These are phyloP conservation scores for Conopomorpha cramerella DNA, from an alignment of 1,140 invertebrate genomes.

Conservation along the genomic window DNA sequence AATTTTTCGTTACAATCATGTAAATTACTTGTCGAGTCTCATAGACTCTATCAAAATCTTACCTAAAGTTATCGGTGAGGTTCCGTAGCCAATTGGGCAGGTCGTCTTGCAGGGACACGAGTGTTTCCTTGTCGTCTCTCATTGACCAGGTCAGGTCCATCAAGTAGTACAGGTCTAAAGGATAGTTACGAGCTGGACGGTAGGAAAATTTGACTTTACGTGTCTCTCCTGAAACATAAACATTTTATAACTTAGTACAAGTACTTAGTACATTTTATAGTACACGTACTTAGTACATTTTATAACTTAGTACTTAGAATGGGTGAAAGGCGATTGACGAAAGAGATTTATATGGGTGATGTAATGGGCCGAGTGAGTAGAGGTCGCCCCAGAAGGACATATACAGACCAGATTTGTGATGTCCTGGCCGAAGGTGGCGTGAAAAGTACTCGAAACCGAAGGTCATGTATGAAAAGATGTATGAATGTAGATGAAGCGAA, in stretches of 20 bases:
- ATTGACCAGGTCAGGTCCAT: slow-evolving; percentile 92
- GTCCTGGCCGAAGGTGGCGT: too few species aligned
- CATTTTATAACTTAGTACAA: slow-evolving; percentile 5
- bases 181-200: slow-evolving; percentile 77
- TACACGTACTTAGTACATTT: too few species aligned
- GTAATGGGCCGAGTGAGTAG: background rate
- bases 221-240: slow-evolving; percentile 48
- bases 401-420: too few species aligned
- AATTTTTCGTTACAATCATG: too few species aligned
- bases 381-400: background rate
- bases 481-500: too few species aligned
- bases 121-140: slow-evolving; percentile 82
- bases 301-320: too few species aligned
- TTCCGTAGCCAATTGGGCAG: slow-evolving; percentile 67
- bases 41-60: too few species aligned
- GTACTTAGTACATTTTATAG: too few species aligned
- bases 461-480: too few species aligned
- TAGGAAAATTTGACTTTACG: slow-evolving; percentile 61
- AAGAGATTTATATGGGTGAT: background rate
- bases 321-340: background rate
- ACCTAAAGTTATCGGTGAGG: slow-evolving; percentile 82
- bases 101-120: slow-evolving; percentile 73
- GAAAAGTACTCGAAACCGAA: too few species aligned
- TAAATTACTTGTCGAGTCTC: too few species aligned
- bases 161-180: slow-evolving; percentile 90